Evolutionary conservation across 2,113 vertebrate species (phyloP).

Genomic region (Marmota monax): DNA sequence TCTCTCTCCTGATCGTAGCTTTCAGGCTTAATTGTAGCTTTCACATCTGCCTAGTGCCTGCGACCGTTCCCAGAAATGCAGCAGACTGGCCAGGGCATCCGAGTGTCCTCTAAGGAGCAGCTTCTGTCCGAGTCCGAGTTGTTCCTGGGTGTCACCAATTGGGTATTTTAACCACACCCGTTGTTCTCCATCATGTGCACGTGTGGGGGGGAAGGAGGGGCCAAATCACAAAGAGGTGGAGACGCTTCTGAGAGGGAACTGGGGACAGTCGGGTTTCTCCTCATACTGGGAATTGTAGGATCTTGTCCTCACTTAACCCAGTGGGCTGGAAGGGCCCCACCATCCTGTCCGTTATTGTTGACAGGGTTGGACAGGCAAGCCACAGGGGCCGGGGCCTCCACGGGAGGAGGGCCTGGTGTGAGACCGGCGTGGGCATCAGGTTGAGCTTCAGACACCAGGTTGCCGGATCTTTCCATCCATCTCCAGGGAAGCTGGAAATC

Average conservation of each 20-base stretch:
- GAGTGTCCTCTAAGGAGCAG: background rate
- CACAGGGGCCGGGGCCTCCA: background rate
- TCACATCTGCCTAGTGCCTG: background rate
- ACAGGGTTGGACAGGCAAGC: background rate
- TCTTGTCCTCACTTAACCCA: background rate
- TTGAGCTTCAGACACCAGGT: no score
- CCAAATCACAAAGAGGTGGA: background rate
- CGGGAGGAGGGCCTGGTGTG: background rate
- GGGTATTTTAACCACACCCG: rapidly evolving
- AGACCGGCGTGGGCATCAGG: rapidly evolving
- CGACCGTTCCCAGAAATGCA: background rate
- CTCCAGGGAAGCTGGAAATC: background rate
- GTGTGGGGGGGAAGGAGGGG: no score
- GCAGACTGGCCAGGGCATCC: background rate
- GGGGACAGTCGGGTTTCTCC: background rate
- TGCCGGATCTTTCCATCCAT: background rate
- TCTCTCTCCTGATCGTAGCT: background rate
- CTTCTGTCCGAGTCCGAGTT: background rate
- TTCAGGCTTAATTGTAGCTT: background rate
- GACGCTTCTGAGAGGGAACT: background rate
- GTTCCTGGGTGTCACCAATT: background rate
- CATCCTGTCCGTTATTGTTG: background rate
- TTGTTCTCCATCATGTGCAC: background rate
- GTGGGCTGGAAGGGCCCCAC: background rate
- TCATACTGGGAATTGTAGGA: background rate